These are phyloP conservation scores for Ormyrus rosae DNA, from an alignment of 2,888 invertebrate species.

Conservation along the genomic window DNA sequence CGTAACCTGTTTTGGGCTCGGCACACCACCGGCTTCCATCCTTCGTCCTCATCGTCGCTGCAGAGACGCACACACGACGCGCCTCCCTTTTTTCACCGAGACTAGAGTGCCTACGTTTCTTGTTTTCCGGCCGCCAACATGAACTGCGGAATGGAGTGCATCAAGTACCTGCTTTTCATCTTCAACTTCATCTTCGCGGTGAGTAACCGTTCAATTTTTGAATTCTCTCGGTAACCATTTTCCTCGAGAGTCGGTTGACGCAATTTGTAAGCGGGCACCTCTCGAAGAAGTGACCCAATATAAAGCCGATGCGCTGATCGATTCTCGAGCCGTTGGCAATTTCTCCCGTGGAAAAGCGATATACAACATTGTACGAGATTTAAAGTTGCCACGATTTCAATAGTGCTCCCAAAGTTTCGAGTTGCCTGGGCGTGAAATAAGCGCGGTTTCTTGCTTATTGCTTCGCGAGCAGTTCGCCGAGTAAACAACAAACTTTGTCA, in stretches of 20 bases:
- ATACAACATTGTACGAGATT: too few relatives aligned
- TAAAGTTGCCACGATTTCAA: too few relatives aligned
- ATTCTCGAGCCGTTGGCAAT: too few relatives aligned
- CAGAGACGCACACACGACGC: conserved; percentile 20
- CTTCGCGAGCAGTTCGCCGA: neutral
- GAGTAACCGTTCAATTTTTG: conserved; percentile 75
- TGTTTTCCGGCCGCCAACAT: conserved; percentile 54
- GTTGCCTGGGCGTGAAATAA: neutral
- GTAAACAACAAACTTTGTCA: conserved; percentile 10
- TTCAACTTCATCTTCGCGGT: conserved; percentile 88
- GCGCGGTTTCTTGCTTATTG: neutral
- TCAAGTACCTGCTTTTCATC: conserved; percentile 89
- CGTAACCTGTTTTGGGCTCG: conserved; percentile 33
- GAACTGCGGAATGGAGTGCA: conserved; percentile 84
- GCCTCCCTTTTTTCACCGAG: neutral
- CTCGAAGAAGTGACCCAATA: too few relatives aligned
- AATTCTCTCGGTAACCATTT: too few relatives aligned
- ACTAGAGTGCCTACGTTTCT: neutral
- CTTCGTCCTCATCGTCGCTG: neutral
- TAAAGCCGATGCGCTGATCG: too few relatives aligned
- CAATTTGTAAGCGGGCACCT: too few relatives aligned
- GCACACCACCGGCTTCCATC: neutral
- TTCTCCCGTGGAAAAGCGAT: too few relatives aligned
- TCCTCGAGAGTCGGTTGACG: too few relatives aligned
- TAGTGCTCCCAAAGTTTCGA: too few relatives aligned